Percentiles rank a stretch among this genome's conserved stretches.
Conservation (phyloP, 2,888 invertebrate genomes). For the Phengaris arion region DNA sequence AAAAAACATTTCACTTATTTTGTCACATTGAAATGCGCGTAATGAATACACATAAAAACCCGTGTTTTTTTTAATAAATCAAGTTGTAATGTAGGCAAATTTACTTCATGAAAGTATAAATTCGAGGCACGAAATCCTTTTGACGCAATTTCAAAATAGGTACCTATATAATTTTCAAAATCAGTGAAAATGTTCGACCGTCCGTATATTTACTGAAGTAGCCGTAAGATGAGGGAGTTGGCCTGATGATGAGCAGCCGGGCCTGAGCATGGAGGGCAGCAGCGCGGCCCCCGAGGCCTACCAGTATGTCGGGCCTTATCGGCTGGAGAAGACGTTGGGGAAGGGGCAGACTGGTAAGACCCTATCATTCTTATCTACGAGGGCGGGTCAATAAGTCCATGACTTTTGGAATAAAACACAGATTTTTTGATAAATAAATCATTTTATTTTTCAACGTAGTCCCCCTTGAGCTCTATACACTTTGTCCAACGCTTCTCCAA, state of each 20-base stretch:
- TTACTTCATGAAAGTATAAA: not conserved
- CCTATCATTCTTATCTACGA: no score
- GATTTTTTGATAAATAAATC: no score
- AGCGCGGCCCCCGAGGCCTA: slow-evolving; percentile 80
- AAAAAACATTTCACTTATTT: no score
- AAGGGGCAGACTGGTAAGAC: slow-evolving; percentile 98
- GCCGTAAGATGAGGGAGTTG: slow-evolving; percentile 35
- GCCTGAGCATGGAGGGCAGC: slow-evolving; percentile 64
- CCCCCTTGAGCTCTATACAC: no score
- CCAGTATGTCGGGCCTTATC: slow-evolving; percentile 98
- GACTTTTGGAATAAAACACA: no score
- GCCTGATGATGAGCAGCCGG: slow-evolving; percentile 43
- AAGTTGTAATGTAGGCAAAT: no score
- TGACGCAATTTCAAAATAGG: not conserved
- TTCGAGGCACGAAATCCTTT: slow-evolving; percentile 30
- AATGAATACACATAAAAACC: no score
- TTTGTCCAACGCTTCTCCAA: no score
- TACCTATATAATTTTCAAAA: not conserved
- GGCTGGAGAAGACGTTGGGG: slow-evolving; percentile 98
- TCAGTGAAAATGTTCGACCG: slow-evolving; percentile 40
- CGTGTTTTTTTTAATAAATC: no score
- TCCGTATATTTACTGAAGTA: slow-evolving; percentile 40
- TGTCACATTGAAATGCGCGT: no score
- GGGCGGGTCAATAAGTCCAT: no score
- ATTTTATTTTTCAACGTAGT: no score